Conservation (phyloP, 2,797 vertebrate genomes). For the Pantherophis vulpinus region DNA sequence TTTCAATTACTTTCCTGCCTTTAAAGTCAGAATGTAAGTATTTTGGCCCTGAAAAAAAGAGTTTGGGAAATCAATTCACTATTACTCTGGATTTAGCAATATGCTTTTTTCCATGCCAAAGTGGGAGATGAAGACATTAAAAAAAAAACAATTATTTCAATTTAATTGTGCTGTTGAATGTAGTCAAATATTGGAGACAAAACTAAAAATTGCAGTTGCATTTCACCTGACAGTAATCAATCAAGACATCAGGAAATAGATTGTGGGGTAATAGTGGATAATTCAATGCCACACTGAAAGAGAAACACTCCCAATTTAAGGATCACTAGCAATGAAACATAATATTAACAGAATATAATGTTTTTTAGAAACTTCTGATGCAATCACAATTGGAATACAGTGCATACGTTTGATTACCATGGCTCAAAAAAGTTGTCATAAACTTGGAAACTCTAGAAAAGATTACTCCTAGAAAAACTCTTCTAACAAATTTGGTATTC, state of each 20-base stretch:
- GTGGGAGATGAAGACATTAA: not conserved
- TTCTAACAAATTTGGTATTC: not conserved
- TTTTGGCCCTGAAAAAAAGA: not conserved
- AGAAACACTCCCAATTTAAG: not conserved
- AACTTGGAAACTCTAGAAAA: not conserved
- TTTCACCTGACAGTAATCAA: not conserved
- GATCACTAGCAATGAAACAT: not conserved
- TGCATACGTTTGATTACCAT: not conserved
- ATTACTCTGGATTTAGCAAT: not conserved
- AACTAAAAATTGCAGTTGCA: not conserved
- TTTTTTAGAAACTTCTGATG: not conserved
- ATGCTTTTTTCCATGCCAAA: not conserved
- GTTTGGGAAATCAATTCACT: not conserved
- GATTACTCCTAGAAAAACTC: not conserved
- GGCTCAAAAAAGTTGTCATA: not conserved
- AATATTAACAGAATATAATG: not conserved
- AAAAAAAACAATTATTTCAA: not conserved
- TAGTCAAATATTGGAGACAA: not conserved
- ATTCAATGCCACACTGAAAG: not conserved
- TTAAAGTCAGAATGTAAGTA: not conserved
- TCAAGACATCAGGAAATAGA: not conserved
- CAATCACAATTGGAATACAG: not conserved
- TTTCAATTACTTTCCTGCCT: rapidly evolving
- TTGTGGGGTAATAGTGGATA: not conserved
- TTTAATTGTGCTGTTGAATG: not conserved